A percentile compares a stretch with the other conserved stretches of the same genome.
Evolutionary conservation across 2,797 vertebrate species (phyloP).

Genomic region (Falco peregrinus): DNA sequence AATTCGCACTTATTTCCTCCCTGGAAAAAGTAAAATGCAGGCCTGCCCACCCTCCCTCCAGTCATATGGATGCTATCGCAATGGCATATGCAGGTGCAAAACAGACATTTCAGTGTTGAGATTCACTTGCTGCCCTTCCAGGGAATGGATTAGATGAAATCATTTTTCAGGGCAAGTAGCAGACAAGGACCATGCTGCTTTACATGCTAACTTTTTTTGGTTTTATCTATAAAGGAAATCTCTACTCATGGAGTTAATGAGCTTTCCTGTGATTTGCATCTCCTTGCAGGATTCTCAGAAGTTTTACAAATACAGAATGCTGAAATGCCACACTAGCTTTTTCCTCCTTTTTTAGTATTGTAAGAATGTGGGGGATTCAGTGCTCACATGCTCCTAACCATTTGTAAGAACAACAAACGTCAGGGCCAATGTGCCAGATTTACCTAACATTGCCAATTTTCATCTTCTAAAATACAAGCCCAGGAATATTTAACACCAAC

Average conservation of each 20-base stretch:
- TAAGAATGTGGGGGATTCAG: background rate
- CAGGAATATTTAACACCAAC: background rate
- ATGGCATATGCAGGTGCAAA: background rate
- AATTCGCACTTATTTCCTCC: conserved; percentile 5
- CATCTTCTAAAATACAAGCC: background rate
- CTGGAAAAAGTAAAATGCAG: background rate
- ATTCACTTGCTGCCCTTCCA: background rate
- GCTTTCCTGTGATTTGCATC: background rate
- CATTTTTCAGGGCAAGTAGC: background rate
- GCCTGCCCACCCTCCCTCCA: background rate
- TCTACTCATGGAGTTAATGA: background rate
- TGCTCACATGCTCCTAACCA: background rate
- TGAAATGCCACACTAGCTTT: background rate
- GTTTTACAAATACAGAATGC: background rate
- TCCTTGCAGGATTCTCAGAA: background rate
- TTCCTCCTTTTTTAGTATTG: background rate
- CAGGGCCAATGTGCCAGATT: background rate
- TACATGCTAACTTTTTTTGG: background rate
- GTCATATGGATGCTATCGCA: background rate
- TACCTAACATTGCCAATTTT: background rate
- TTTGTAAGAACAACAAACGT: background rate
- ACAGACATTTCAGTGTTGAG: background rate
- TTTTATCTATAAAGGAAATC: background rate
- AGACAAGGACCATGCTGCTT: background rate
- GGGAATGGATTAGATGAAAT: background rate